A percentile compares a stretch with the other conserved stretches of the same genome.
Evolutionary conservation across 1,140 invertebrate species (phyloP).

Genomic region (Spodoptera frugiperda): DNA sequence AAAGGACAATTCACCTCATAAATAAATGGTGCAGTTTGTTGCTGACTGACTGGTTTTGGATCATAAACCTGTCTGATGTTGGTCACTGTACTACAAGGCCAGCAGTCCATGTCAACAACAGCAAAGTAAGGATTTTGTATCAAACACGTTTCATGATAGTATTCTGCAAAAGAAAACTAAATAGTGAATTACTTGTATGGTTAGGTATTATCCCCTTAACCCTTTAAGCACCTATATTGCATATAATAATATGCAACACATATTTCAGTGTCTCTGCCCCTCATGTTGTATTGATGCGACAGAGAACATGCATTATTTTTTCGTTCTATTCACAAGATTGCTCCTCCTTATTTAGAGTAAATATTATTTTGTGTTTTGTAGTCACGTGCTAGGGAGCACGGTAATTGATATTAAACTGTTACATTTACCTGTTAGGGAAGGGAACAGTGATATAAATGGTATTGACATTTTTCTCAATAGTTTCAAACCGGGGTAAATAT

Average conservation of each 20-base stretch:
- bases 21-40: constrained; percentile 78
- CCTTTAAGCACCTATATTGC: no score
- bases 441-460: constrained; percentile 88
- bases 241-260: no score
- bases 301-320: no score
- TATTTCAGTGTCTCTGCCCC: no score
- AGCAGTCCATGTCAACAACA: constrained; percentile 91
- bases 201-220: no score
- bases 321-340: no score
- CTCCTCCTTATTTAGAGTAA: neutral
- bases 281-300: no score
- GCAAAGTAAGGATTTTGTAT: constrained; percentile 92
- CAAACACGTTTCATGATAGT: constrained; percentile 93
- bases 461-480: constrained; percentile 88
- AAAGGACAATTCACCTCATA: constrained; percentile 69
- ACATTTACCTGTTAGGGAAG: constrained; percentile 88
- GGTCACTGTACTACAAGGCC: constrained; percentile 90
- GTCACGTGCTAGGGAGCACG: no score
- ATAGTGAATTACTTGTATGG: neutral
- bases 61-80: constrained; percentile 83
- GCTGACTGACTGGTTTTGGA: constrained; percentile 79
- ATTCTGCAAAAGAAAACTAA: constrained; percentile 86
- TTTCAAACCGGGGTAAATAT: constrained; percentile 90
- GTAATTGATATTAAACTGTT: constrained; percentile 1
- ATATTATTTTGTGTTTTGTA: no score